Percentiles rank a stretch among this genome's conserved stretches.
Conservation (phyloP, 2,888 invertebrate genomes). For the Drosophila nigricruria region DNA sequence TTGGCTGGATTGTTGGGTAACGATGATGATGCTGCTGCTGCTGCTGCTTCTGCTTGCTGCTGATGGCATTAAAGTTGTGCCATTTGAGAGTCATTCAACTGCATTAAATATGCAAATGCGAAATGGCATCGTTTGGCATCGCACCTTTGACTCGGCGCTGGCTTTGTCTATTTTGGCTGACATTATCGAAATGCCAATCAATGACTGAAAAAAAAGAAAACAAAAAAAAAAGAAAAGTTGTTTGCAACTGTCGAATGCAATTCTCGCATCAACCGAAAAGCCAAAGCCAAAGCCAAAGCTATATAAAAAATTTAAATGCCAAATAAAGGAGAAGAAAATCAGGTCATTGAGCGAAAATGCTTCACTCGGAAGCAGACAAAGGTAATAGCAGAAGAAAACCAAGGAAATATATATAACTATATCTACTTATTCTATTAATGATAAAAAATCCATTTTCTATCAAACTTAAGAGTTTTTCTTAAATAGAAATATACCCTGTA, state of each 20-base stretch:
- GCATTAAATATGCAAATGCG: slow-evolving; percentile 74
- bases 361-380: slow-evolving; percentile 7
- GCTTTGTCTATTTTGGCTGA: slow-evolving; percentile 43
- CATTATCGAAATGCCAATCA: slow-evolving; percentile 70
- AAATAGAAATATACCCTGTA: background rate
- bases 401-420: background rate
- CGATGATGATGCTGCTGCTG: background rate
- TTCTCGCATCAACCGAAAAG: slow-evolving; percentile 5
- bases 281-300: slow-evolving; percentile 5
- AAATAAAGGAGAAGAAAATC: slow-evolving; percentile 15
- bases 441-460: background rate
- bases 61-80: slow-evolving; percentile 53
- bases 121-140: slow-evolving; percentile 50
- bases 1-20: slow-evolving; percentile 4
- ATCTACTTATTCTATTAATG: background rate
- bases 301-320: slow-evolving; percentile 30
- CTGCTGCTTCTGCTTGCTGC: background rate
- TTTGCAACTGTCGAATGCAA: slow-evolving; percentile 38
- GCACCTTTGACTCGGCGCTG: slow-evolving; percentile 51
- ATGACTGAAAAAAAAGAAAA: slow-evolving; percentile 22
- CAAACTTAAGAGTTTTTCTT: background rate
- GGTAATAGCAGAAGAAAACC: background rate
- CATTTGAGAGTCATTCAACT: slow-evolving; percentile 62
- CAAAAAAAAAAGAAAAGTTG: slow-evolving; percentile 23
- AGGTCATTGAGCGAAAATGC: slow-evolving; percentile 17